Base-by-base conservation (phyloP, 2,888 invertebrate species). In the Drosophila affinis region DNA sequence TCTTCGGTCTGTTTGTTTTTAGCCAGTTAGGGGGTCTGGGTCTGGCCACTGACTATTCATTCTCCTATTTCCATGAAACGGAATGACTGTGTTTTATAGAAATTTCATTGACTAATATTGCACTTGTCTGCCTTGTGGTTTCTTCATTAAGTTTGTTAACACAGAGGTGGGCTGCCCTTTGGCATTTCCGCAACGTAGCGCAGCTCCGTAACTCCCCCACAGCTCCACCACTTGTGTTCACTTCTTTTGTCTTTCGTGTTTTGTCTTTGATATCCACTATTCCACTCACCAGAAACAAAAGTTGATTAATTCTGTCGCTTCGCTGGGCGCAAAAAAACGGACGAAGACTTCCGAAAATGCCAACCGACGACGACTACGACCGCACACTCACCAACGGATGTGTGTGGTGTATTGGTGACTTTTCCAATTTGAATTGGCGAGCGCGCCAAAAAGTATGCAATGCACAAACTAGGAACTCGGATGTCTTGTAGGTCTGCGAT, bases 361-460 rank as follows among this genome's bases (percentile, higher is more conserved):
- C 45, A 45, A 45, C 32, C 63, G 39, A 39, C 5, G 39, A 39
- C 2, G 39, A 39, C 34, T 1, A 39, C 5, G 39, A 39, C 39
- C 32, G 53, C 61, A 67, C 59, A 54, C 52, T 60, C 53, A 17
- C 21, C 24, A 55, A 46, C 14, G 46, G 53, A 29, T 39, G 29
- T 49, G 29, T 48, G 51, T 48, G 14, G 4, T 21, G 55, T 47
- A 21, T 34, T 57, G 34, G 48, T 55, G 46, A 62, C 9, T 57
- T 18, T 39, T 51, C 17, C 27, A 56, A 49, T 62, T 62, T 71
- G 62, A 72, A 47, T 51, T 58, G 29, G 72, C 67, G n/a, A 57
- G 81, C 83, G 84, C 84, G 88, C 84, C 88, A 88, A 84, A 88
- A 84, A 76, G 61, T 88, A 78, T 86, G 86, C 83, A 82, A 74